Evolutionary conservation across 2,888 invertebrate genomes (phyloP), one percentile per base, ranked within the genome.

Genomic region (Xylota sylvarum): DNA sequence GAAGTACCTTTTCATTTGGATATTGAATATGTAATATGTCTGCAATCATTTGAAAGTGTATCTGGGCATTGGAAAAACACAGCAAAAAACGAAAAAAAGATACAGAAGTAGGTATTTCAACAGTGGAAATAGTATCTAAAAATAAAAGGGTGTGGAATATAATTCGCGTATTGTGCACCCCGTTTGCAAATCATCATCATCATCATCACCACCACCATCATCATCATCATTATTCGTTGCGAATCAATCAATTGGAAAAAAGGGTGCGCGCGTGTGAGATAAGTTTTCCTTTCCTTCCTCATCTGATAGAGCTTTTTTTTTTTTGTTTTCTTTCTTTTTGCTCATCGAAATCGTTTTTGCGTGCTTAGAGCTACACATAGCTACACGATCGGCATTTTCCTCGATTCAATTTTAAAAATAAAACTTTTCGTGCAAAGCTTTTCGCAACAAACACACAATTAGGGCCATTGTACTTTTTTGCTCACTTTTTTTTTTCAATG

Each of bases 381-480:
- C 32, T 69, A 55, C 60, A 69, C 73, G 77, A 78, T 86, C 73
- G 43, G 60, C 65, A 80, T 69, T 81, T 82, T 70, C 72, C 81
- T 56, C 73, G 67, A 73, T 73, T 77, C 32, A 81, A 82, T 78
- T 86, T 82, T 81, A 82, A 77, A 82, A 81, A 77, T 85, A 70
- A 73, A 81, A 82, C 69, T 73, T 77, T 73, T 77, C 73, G 73
- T 82, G 72, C 77, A 82, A 82, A 86, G 82, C 77, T 86, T 83
- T 86, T 86, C 77, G 82, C 86, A 86, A 86, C 86, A 73, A 86
- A 82, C 86, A 84, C 84, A 82, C 86, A 86, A 86, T 86, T 86
- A 86, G 86, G 86, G 86, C 86, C 86, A 86, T 86, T 86, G 86
- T 86, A 86, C 86, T 86, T 86, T 86, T 86, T 86, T 73, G 84